These are phyloP conservation scores for Corydoras sp. DNA, from an alignment of 2,113 vertebrate species.

Conservation along the genomic window DNA sequence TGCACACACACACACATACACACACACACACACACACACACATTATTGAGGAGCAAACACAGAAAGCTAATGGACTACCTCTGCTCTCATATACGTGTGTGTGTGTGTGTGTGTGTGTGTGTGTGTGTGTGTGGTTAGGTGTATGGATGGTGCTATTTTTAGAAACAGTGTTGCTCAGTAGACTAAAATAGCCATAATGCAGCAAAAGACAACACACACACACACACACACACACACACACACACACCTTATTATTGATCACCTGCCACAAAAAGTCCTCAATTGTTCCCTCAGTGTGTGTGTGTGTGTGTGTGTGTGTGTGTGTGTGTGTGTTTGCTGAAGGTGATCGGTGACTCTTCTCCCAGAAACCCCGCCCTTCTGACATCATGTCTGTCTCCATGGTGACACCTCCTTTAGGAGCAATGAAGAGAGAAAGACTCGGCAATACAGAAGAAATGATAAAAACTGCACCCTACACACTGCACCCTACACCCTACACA, in stretches of 20 bases:
- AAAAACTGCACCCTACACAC: too few species aligned
- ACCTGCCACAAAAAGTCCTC: not conserved
- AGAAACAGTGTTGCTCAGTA: too few species aligned
- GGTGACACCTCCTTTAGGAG: constrained; percentile 59
- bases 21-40: not conserved
- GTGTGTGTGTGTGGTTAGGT: not conserved
- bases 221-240: constrained; percentile 9
- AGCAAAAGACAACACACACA: not conserved
- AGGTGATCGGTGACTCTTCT: constrained; percentile 43
- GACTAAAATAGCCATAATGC: too few species aligned
- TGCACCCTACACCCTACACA: too few species aligned
- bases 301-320: constrained; percentile 4
- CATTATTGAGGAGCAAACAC: not conserved
- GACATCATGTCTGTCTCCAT: constrained; percentile 74
- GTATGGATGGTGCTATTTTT: not conserved
- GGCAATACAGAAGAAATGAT: constrained; percentile 16
- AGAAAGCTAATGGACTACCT: too few species aligned
- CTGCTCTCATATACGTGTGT: not conserved
- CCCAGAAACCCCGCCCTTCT: constrained; percentile 48
- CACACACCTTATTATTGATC: constrained; percentile 18
- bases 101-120: constrained; percentile 1
- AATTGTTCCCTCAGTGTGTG: not conserved
- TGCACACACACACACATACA: constrained; percentile 7
- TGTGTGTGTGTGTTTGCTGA: constrained; percentile 22
- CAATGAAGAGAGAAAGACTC: constrained; percentile 40